A percentile compares a stretch with the other conserved stretches of the same genome.
phyloP scores from a whole-genome alignment of 2,113 vertebrate species.

The Hippocampus zosterae region DNA sequence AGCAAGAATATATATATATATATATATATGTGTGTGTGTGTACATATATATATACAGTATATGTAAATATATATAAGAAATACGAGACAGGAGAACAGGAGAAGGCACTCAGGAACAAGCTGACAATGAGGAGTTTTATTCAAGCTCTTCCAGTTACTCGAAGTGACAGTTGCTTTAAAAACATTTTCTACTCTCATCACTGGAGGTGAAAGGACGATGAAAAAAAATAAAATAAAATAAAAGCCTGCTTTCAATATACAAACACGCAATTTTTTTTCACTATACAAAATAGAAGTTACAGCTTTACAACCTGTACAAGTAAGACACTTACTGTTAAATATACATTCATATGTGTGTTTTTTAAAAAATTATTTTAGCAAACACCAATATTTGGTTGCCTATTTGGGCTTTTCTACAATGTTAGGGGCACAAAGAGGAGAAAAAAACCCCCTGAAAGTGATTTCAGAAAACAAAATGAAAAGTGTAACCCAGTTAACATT shows the following conservation, averaged over 20 bases:
- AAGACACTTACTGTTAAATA: slow-evolving; percentile 47
- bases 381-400: background rate
- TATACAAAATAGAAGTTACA: slow-evolving; percentile 26
- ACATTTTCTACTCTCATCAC: background rate
- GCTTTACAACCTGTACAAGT: slow-evolving; percentile 44
- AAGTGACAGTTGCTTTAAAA: background rate
- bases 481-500: slow-evolving; percentile 16
- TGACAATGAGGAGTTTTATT: background rate
- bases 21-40: too few species aligned
- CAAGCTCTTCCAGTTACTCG: background rate
- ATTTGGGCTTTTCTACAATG: background rate
- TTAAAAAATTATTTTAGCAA: too few species aligned
- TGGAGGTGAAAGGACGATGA: background rate
- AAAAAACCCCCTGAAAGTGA: background rate
- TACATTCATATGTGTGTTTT: slow-evolving; percentile 37
- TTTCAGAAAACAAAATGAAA: too few species aligned
- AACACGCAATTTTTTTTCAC: background rate
- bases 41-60: too few species aligned
- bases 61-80: background rate
- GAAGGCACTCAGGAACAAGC: slow-evolving; percentile 59
- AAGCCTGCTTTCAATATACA: background rate
- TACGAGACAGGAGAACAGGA: background rate
- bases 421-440: background rate
- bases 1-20: too few species aligned
- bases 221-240: background rate